Evolutionary conservation across 2,888 invertebrate genomes (phyloP), one percentile per base, ranked within the genome.

Genomic region (Eucera pruinosa): DNA sequence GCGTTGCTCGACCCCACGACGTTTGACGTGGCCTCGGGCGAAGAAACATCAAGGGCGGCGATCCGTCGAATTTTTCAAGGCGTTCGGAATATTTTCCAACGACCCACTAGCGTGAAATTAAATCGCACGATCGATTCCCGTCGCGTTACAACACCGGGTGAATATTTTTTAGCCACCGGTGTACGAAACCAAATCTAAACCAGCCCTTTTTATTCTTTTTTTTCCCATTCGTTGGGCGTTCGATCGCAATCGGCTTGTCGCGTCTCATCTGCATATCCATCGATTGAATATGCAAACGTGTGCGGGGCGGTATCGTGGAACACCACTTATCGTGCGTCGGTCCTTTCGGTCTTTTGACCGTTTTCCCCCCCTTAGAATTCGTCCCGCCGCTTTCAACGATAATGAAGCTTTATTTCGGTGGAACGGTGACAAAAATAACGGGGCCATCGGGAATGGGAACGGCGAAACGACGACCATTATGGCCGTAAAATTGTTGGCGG

Each of bases 241-340:
- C 61, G 55, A 47, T 62, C 43, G 36, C 33, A 52, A 58, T 47
- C 57, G 23, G 30, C 52, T 30, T 13, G 13, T 18, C n/a, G 20
- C 33, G 41, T 39, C 52, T 58, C 62, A 76, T 68, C 30, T 76
- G 62, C 67, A 69, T 76, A 65, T 47, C n/a, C 74, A 52, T 62
- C 57, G 62, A 76, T 76, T 33, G 64, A 62, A 58, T 68, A 68
- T 68, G 77, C 58, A 75, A 62, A 64, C 47, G 64, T 36, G 52
- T 39, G n/a, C n/a, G n/a, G n/a, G n/a, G n/a, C 62, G 62, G 57
- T 64, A 58, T 68, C 52, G 20, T 3, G 48, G 20, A 47, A 20
- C 13, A 45, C 55, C 61, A 55, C 57, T 76, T 64, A 77, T 33
- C n/a, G 13, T 5, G 18, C 57, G 23, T 23, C 18, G 13, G 23